Conservation (phyloP, 2,888 invertebrate genomes). For the Diplolepis rosae region DNA sequence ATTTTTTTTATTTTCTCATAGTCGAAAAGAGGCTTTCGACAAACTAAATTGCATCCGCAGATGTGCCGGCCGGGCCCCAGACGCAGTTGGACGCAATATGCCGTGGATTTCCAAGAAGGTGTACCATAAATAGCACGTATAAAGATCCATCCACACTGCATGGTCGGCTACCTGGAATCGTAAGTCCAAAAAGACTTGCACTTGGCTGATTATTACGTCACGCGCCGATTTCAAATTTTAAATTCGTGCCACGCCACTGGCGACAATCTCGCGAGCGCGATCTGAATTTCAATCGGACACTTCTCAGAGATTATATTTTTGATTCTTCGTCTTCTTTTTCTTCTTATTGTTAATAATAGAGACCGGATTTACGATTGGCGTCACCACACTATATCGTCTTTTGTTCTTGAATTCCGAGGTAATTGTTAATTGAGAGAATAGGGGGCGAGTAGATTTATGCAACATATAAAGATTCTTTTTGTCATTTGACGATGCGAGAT, state of each 20-base stretch:
- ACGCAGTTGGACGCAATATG: slow-evolving; percentile 19
- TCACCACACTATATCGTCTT: slow-evolving; percentile 5
- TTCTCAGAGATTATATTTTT: slow-evolving; percentile 29
- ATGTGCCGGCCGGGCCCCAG: slow-evolving; percentile 33
- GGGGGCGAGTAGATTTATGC: neutral
- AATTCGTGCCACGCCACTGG: slow-evolving; percentile 10
- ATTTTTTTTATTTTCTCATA: neutral
- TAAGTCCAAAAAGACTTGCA: neutral
- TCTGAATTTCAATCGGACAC: slow-evolving; percentile 30
- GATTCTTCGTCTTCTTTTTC: slow-evolving; percentile 1
- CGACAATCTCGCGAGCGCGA: slow-evolving; percentile 20
- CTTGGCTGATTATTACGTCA: slow-evolving; percentile 16
- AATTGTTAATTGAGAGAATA: slow-evolving; percentile 3
- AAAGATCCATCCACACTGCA: slow-evolving; percentile 33
- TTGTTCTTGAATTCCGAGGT: slow-evolving; percentile 14
- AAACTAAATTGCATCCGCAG: slow-evolving; percentile 34
- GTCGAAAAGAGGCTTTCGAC: slow-evolving; percentile 8
- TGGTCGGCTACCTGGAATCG: slow-evolving; percentile 31
- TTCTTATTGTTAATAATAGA: slow-evolving; percentile 16
- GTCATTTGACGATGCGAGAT: neutral
- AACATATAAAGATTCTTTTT: neutral
- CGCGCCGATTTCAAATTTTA: slow-evolving; percentile 1
- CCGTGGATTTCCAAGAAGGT: slow-evolving; percentile 38
- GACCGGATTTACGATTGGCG: slow-evolving; percentile 10
- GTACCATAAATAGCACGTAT: slow-evolving; percentile 41